Base-by-base conservation (phyloP, 1,140 invertebrate species). In the Akabosia matsudoensis region DNA sequence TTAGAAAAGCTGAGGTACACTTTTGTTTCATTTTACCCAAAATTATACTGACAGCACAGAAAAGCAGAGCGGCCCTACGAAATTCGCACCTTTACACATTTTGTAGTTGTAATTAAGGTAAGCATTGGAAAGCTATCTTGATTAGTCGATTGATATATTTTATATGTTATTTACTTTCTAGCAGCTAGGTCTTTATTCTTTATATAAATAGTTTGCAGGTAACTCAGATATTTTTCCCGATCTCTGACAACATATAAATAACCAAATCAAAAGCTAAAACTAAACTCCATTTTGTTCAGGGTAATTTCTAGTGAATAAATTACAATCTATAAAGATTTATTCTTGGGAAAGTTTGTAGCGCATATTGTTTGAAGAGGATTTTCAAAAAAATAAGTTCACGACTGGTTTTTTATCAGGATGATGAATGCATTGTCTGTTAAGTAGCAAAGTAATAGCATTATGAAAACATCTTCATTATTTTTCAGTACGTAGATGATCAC, bases 1-100 rank as follows among this genome's bases (percentile, higher is more conserved):
- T 67, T 67, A 67, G 28, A 28, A 67, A 67, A 67, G 61, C 61
- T 67, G 61, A 67, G 61, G 61, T 67, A 67, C 61, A 67, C 24
- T 67, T 67, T 67, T 67, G 61, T 67, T 30, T 67, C 24, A 67
- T 67, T 67, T 67, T 31, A 13, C 7, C 10, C 10, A 30, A 67
- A 2, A 67, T 7, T 31, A 67, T 30, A 30, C 24, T 61, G 24
- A 61, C 24, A n/a, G 54, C 24, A 22, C 54, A 22, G 14, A 61
- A 61, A n/a, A 61, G 24, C 54, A 61, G 24, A 7, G 37, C 18
- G 7, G 7, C 37, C n/a, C n/a, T n/a, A n/a, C n/a, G n/a, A n/a
- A n/a, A n/a, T n/a, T n/a, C n/a, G n/a, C n/a, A n/a, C n/a, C n/a
- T n/a, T n/a, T n/a, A n/a, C n/a, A 61, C 26, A 61, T 24, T 14